Conservation (phyloP, 2,888 invertebrate genomes). For the Caenorhabditis panamensis region DNA sequence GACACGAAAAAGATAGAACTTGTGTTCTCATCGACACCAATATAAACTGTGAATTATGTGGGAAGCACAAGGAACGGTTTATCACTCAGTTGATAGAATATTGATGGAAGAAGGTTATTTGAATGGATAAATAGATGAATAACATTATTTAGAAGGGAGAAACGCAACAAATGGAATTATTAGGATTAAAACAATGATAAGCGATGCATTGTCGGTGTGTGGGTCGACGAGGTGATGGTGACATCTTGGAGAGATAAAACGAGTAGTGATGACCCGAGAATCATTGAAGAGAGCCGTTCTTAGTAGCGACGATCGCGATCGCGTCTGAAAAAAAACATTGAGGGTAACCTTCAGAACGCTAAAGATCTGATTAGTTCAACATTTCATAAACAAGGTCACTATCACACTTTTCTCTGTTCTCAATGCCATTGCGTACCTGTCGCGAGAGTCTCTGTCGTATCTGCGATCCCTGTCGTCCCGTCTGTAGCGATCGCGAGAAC, state of each 20-base stretch:
- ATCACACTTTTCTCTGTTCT: not conserved
- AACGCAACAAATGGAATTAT: too few relatives aligned
- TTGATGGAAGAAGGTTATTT: too few relatives aligned
- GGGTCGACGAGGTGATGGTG: too few relatives aligned
- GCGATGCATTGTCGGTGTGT: too few relatives aligned
- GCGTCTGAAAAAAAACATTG: conserved; percentile 38
- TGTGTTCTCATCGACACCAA: conserved; percentile 32
- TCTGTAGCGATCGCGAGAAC: conserved; percentile 47
- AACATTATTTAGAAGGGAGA: not conserved
- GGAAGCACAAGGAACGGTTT: not conserved
- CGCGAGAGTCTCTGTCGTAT: conserved; percentile 43
- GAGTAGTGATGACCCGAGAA: conserved; percentile 34
- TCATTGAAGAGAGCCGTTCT: not conserved
- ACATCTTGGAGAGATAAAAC: not conserved
- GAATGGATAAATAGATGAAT: not conserved
- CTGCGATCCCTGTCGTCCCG: conserved; percentile 47
- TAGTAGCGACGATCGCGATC: conserved; percentile 48
- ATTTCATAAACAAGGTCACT: conserved; percentile 32
- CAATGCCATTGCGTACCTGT: conserved; percentile 28
- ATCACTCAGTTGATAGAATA: not conserved
- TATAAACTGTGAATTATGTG: not conserved
- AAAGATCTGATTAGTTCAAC: not conserved
- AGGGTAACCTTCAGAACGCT: conserved; percentile 18
- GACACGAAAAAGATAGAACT: conserved; percentile 20
- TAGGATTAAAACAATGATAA: not conserved